Conservation (phyloP, 2,888 invertebrate species). For the Coelopa pilipes region DNA sequence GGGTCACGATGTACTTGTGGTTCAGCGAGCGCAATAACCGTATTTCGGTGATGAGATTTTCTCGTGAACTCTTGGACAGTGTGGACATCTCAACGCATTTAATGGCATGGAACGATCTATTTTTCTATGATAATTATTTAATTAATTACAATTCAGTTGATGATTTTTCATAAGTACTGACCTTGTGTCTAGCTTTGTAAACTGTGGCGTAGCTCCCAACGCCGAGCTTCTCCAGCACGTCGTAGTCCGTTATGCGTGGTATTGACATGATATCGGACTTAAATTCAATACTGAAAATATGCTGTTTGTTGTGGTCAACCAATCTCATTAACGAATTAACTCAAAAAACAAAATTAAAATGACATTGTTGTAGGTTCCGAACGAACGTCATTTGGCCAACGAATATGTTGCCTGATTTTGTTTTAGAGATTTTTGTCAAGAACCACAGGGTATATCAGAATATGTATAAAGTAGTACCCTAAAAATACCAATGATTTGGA, state of each 20-base stretch:
- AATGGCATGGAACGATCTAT: conserved; percentile 78
- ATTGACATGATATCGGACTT: conserved; percentile 52
- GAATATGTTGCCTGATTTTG: too few species aligned
- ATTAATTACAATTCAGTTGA: not conserved
- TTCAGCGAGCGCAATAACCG: conserved; percentile 79
- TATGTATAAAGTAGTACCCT: too few species aligned
- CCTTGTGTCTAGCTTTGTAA: conserved; percentile 75
- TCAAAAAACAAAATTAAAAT: conserved; percentile 25
- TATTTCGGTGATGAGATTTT: conserved; percentile 87
- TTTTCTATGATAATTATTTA: conserved; percentile 68
- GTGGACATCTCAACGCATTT: conserved; percentile 82
- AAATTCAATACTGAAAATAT: not conserved
- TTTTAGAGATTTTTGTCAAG: too few species aligned
- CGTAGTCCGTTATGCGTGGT: conserved; percentile 73
- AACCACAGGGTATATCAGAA: too few species aligned
- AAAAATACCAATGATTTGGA: too few species aligned
- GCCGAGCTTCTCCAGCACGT: conserved; percentile 80
- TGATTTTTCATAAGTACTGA: not conserved
- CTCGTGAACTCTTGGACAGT: conserved; percentile 77
- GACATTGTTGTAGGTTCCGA: not conserved
- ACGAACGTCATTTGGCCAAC: too few species aligned
- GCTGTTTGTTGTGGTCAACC: conserved; percentile 11
- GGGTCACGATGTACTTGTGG: conserved; percentile 83
- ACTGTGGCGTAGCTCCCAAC: conserved; percentile 87
- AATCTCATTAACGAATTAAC: conserved; percentile 16